Base-by-base conservation (phyloP, 2,888 invertebrate genomes). In the Nysson spinosus region DNA sequence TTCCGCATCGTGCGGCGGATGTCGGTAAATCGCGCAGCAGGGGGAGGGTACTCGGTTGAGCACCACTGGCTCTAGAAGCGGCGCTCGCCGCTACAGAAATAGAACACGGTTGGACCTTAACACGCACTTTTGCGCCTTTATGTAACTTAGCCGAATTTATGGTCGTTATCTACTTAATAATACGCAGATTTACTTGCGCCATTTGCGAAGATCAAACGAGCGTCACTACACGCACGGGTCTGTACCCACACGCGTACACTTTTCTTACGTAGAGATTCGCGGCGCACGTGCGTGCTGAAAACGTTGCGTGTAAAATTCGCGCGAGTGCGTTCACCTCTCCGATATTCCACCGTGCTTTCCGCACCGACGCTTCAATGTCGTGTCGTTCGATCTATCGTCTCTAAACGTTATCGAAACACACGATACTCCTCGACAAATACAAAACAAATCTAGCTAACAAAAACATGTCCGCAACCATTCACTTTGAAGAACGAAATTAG, bases 151-250 rank as follows among this genome's bases (percentile, higher is more conserved):
- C 69, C 72, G 65, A 79, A 82, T 78, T 81, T 79, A 81, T 78
- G 75, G 68, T 54, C 80, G 72, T 81, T 81, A 81, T 80, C 80
- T 81, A 75, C 77, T 78, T 77, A 78, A 81, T 79, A 75, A 78
- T 75, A 76, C 69, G 64, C 62, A 67, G 62, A 68, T 76, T 69
- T 69, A 61, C 64, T 67, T 47, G 73, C 58, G 42, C 62, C 69
- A 58, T 72, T 69, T 54, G 71, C 52, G 14, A 52, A 66, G 72
- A 75, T 75, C 73, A 67, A 77, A 73, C 73, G 78, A 30, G 24
- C 47, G 28, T 19, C 17, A 32, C 19, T 19, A 20, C 49, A n/a
- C 4, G 30, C 44, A n/a, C 7, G 17, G 20, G 17, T 35, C 44
- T 50, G 24, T 50, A 28, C 34, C 40, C 30, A 28, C 4, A 28